Conservation (phyloP, 2,113 vertebrate species). For the Mastomys natalensis region DNA sequence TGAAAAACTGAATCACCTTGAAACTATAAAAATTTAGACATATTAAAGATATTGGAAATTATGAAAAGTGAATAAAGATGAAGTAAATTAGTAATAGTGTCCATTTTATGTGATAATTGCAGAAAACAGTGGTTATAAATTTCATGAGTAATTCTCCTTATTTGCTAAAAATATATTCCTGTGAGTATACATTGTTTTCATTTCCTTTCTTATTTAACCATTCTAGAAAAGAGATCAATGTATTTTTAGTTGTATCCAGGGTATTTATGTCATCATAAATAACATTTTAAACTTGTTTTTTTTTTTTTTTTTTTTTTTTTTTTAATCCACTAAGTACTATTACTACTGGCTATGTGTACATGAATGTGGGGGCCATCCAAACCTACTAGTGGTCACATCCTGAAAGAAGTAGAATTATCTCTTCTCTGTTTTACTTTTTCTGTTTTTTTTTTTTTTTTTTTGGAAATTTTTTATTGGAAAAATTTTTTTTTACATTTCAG, state of each 20-base stretch:
- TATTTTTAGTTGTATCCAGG: neutral
- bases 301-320: neutral
- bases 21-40: neutral
- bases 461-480: too few relatives aligned
- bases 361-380: accelerated
- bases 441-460: too few relatives aligned
- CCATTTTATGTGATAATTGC: too few relatives aligned
- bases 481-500: too few relatives aligned
- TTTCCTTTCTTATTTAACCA: neutral
- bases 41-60: neutral
- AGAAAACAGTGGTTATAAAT: neutral
- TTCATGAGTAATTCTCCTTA: neutral
- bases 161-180: neutral
- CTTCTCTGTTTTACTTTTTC: neutral
- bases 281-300: neutral
- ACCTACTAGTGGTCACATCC: too few relatives aligned
- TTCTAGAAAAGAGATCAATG: neutral
- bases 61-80: neutral
- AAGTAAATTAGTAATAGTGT: neutral
- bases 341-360: too few relatives aligned
- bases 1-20: too few relatives aligned
- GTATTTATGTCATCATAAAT: neutral
- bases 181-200: neutral
- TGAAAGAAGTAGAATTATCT: neutral
- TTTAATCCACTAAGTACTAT: neutral